phyloP scores from a whole-genome alignment of 2,797 vertebrate species.

The Ctenosaura bakeri region DNA sequence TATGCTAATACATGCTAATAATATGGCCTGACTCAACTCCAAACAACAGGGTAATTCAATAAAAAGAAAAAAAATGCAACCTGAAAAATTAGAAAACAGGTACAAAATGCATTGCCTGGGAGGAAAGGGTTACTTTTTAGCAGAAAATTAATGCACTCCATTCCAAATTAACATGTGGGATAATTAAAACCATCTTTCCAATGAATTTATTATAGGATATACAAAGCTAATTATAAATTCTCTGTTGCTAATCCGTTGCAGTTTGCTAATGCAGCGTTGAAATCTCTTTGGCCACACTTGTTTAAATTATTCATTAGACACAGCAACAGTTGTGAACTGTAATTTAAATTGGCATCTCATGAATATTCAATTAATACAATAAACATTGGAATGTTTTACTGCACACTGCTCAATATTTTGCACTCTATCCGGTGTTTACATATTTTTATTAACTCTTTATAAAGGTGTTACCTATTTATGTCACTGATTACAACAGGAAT shows the following conservation, averaged over 20 bases:
- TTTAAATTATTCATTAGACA: conserved; percentile 95
- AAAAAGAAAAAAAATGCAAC: background rate
- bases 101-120: conserved; percentile 44
- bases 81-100: background rate
- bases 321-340: conserved; percentile 93
- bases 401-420: conserved; percentile 79
- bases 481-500: conserved; percentile 73
- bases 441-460: conserved; percentile 83
- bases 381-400: conserved; percentile 91
- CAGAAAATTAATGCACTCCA: conserved; percentile 62
- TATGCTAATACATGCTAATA: no score
- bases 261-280: conserved; percentile 88
- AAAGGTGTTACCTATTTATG: conserved; percentile 77
- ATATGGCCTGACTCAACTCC: background rate
- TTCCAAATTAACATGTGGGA: conserved; percentile 79
- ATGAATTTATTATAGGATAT: conserved; percentile 84
- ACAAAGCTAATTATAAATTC: conserved; percentile 88
- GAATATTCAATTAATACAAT: conserved; percentile 93
- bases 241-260: conserved; percentile 85
- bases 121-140: conserved; percentile 73
- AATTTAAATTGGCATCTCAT: conserved; percentile 93
- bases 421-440: conserved; percentile 80
- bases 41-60: background rate
- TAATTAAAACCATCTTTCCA: conserved; percentile 87
- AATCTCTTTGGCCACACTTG: conserved; percentile 88